Evolutionary conservation across 2,113 vertebrate species (phyloP).

Genomic region (Neotoma lepida): DNA sequence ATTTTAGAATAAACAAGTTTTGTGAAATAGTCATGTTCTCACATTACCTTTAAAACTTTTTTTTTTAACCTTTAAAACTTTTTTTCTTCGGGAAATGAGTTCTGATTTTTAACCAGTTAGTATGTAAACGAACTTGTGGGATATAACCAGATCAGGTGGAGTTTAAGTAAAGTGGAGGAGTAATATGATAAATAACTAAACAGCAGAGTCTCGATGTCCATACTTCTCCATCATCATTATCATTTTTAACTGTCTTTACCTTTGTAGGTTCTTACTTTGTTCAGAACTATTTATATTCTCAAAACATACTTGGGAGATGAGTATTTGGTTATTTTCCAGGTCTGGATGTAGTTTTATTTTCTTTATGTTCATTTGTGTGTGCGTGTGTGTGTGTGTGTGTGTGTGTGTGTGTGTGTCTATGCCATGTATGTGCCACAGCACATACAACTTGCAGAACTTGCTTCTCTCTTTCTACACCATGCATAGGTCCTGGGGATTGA

Average conservation of each 20-base stretch:
- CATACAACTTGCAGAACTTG: not conserved
- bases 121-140: constrained; percentile 21
- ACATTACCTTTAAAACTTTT: constrained; percentile 37
- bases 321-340: constrained; percentile 35
- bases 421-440: not conserved
- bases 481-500: not conserved
- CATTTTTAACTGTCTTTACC: not conserved
- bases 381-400: too few relatives aligned
- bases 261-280: not conserved
- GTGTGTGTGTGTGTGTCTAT: too few relatives aligned
- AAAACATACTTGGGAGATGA: not conserved
- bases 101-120: constrained; percentile 5
- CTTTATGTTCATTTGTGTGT: not conserved
- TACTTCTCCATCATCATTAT: not conserved
- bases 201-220: not conserved
- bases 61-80: constrained; percentile 22
- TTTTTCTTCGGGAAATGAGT: not conserved
- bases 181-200: not conserved
- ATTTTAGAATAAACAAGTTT: not conserved
- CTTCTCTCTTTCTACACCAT: not conserved
- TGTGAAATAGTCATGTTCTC: constrained; percentile 29
- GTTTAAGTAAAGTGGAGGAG: constrained; percentile 36
- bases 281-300: constrained; percentile 49
- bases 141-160: not conserved
- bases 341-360: not conserved